Percentiles rank a stretch among this genome's conserved stretches.
Evolutionary conservation across 2,113 vertebrate genomes (phyloP).

Genomic region (Chloropsis cyanopogon): DNA sequence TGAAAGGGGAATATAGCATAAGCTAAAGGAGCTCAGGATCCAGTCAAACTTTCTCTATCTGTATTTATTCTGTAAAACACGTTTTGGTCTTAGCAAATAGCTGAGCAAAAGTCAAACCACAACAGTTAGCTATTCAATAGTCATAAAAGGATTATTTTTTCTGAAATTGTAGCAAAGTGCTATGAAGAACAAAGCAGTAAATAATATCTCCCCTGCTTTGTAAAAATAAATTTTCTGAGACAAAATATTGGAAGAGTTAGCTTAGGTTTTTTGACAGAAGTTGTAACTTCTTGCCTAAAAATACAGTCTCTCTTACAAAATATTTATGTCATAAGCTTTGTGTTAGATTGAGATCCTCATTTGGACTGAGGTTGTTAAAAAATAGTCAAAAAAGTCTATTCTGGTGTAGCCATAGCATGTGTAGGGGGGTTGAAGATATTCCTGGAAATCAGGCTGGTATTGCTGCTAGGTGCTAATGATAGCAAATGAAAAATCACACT

Average conservation of each 20-base stretch:
- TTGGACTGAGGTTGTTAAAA: not conserved
- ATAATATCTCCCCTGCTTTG: not conserved
- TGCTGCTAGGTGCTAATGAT: not conserved
- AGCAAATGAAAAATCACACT: not conserved
- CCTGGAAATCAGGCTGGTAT: not conserved
- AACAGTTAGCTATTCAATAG: not conserved
- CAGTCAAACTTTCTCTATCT: not conserved
- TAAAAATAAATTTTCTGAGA: not conserved
- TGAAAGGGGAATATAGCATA: not conserved
- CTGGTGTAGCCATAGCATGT: not conserved
- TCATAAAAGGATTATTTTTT: not conserved
- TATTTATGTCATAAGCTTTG: not conserved
- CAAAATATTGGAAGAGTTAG: not conserved
- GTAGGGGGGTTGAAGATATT: not conserved
- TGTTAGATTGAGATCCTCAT: not conserved
- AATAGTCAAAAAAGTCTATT: not conserved
- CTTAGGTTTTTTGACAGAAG: not conserved
- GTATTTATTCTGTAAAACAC: not conserved
- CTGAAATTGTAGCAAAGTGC: not conserved
- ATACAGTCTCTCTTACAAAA: not conserved
- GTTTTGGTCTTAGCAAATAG: not conserved
- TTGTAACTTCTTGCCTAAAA: not conserved
- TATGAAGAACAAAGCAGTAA: not conserved
- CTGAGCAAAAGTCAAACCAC: not conserved
- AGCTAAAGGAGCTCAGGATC: not conserved